Conservation (phyloP, 2,113 vertebrate species). For the Microcebus jonahi region DNA sequence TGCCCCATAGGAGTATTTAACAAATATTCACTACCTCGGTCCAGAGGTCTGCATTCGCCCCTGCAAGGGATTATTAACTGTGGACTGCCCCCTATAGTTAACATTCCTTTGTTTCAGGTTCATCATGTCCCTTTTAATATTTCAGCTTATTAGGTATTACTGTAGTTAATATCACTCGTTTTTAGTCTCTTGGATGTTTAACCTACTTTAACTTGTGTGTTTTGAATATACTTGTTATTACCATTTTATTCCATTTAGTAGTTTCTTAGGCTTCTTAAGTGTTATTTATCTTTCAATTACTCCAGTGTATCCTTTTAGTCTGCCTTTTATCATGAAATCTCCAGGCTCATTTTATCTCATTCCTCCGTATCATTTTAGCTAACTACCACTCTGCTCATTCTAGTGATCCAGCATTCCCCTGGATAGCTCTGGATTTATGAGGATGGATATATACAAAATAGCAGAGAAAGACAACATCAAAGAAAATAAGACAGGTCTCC, state of each 20-base stretch:
- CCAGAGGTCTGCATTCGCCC: not conserved
- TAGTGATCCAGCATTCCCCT: not conserved
- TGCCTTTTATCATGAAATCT: conserved; percentile 57
- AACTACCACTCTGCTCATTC: conserved; percentile 8
- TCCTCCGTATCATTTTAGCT: not conserved
- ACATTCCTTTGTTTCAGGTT: conserved; percentile 47
- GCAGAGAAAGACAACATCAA: conserved; percentile 12
- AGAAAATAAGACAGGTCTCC: not conserved
- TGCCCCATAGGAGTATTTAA: not conserved
- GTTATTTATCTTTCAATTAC: conserved; percentile 52
- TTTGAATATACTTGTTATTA: conserved; percentile 37
- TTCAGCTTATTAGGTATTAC: not conserved
- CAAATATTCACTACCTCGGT: not conserved
- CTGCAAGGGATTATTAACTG: conserved; percentile 46
- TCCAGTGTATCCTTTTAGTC: not conserved
- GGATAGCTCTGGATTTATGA: not conserved
- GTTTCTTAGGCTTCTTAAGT: conserved; percentile 33
- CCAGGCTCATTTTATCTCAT: not conserved
- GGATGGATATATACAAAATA: not conserved
- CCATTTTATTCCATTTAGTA: conserved; percentile 34
- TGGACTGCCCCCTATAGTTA: conserved; percentile 70
- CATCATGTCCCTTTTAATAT: not conserved
- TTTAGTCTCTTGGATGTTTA: conserved; percentile 17
- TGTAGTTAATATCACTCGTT: not conserved
- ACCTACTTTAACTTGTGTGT: not conserved